Base-by-base conservation (phyloP, 30 jellyfish, hydroid and myxozoan species). In the Turritopsis dohrnii region DNA sequence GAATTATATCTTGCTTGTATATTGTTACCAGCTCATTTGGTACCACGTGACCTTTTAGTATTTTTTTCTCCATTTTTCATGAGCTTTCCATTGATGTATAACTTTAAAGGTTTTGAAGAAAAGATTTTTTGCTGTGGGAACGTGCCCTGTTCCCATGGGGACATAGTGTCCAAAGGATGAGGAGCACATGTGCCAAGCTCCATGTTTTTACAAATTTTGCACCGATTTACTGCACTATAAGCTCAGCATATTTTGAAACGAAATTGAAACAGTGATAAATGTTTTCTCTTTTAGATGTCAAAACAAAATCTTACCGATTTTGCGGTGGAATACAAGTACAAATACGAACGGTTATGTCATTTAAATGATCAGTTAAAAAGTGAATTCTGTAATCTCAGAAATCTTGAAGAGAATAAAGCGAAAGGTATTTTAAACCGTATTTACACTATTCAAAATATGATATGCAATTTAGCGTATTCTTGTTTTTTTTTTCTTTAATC, bases 321-420 rank as follows among this genome's bases (percentile, higher is more conserved):
- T 23, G 77, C 30, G 9, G 30, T 69, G 77, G 77, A 69, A 69
- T 69, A 69, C 22, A 23, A 69, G 30, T 69, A 69, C 30, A 69
- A 69, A 19, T 69, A 69, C 19, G 77, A 69, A 27, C 77, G 77
- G 30, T 27, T 69, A 69, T 27, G 77, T 1, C 31, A 8, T 69
- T 9, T 69, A 23, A 19, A 8, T 69, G 77, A 69, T 69, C 31
- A 23, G 19, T 27, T 69, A 69, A 69, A 69, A 69, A 69, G 22
- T n/a, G 31, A 69, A 69, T 0, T 7, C 9, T 23, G 16, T 21
- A 27, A 69, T n/a, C 8, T 69, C 22, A 69, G 9, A n/a, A 27
- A 9, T 7, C 16, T 23, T 9, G 31, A 69, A n/a, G 77, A 69
- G 19, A 69, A 69, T n/a, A 27, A 19, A 27, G 30, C 9, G 77